Percentiles rank a stretch among this genome's conserved stretches.
phyloP scores from a whole-genome alignment of 2,797 vertebrate genomes.

The Lophotriccus pileatus region DNA sequence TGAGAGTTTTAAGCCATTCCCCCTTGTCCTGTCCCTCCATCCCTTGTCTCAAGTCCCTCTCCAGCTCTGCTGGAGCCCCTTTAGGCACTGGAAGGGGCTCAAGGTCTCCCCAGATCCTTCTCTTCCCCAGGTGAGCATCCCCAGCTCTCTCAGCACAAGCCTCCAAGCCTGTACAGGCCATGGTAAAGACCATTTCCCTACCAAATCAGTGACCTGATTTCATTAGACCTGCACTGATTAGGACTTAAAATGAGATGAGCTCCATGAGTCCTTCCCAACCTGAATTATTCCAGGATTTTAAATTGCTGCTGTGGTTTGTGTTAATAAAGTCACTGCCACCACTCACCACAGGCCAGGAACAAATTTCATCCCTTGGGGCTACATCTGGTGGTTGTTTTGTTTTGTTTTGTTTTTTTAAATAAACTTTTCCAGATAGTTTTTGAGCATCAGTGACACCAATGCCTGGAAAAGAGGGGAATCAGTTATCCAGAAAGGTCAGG shows the following conservation, averaged over 20 bases:
- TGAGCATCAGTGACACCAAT: not conserved
- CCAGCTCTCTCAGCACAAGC: not conserved
- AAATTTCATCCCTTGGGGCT: not conserved
- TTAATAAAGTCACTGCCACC: not conserved
- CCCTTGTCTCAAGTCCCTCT: not conserved
- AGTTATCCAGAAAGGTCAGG: not conserved
- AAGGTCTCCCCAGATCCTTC: fast-evolving
- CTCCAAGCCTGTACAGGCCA: not conserved
- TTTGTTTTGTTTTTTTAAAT: not conserved
- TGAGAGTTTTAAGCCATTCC: not conserved
- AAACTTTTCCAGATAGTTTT: not conserved
- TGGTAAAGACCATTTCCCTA: fast-evolving
- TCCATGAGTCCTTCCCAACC: not conserved
- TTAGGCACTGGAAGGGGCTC: not conserved
- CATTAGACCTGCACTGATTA: not conserved
- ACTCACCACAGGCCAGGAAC: not conserved
- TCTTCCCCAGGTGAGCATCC: not conserved
- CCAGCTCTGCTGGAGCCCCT: not conserved
- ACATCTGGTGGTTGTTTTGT: not conserved
- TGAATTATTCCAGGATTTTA: not conserved
- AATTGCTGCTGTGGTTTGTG: not conserved
- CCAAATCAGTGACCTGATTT: not conserved
- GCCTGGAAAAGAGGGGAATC: not conserved
- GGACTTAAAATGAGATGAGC: not conserved
- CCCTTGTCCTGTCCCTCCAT: not conserved